phyloP scores from a whole-genome alignment of 2,888 invertebrate species.

The Tanytarsus gracilentus region DNA sequence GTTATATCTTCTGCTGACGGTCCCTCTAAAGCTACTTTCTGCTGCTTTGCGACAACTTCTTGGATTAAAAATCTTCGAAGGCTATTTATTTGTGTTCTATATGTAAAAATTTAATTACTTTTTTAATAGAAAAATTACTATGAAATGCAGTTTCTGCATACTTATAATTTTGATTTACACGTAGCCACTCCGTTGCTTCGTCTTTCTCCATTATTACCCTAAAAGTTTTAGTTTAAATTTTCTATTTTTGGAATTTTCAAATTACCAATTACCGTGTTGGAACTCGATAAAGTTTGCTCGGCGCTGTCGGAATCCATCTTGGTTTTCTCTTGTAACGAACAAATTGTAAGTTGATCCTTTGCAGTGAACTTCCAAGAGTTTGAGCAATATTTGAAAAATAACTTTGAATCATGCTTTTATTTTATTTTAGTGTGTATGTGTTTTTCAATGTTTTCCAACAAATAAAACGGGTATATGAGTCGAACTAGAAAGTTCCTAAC shows the following conservation, averaged over 20 bases:
- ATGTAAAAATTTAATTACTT: too few relatives aligned
- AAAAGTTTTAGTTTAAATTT: too few relatives aligned
- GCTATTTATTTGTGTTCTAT: conserved; percentile 46
- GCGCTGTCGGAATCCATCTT: conserved; percentile 69
- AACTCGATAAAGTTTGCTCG: conserved; percentile 66
- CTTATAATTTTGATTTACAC: conserved; percentile 63
- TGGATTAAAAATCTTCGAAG: conserved; percentile 48
- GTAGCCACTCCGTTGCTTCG: conserved; percentile 55
- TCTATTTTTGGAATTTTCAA: too few relatives aligned
- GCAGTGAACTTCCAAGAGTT: not conserved
- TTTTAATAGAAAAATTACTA: too few relatives aligned
- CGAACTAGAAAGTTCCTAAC: too few relatives aligned
- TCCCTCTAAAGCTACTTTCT: conserved; percentile 46
- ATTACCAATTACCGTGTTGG: conserved; percentile 55
- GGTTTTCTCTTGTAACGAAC: conserved; percentile 63
- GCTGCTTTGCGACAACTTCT: conserved; percentile 46
- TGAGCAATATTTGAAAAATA: not conserved
- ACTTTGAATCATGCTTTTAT: not conserved
- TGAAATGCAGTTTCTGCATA: too few relatives aligned
- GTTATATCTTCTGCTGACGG: conserved; percentile 51
- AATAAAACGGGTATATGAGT: too few relatives aligned
- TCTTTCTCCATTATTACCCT: conserved; percentile 50
- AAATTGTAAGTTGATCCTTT: conserved; percentile 31
- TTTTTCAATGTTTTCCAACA: too few relatives aligned
- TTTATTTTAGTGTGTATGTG: not conserved